These are phyloP conservation scores for Drosophila ananassae DNA, from an alignment of 1,140 invertebrate species.

Conservation along the genomic window DNA sequence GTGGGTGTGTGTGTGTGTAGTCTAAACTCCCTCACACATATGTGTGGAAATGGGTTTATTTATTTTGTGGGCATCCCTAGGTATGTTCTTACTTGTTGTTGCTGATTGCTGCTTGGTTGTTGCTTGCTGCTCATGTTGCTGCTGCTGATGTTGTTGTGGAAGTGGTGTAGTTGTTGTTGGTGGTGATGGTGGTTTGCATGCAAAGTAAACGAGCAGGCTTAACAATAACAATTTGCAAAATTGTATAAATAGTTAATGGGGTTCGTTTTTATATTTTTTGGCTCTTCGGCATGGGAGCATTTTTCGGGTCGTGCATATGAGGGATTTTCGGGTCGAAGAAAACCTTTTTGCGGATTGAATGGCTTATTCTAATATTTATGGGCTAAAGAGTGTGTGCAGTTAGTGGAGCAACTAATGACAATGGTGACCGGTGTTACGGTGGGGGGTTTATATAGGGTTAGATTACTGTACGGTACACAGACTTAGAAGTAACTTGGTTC, in stretches of 20 bases:
- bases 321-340: slow-evolving; percentile 7
- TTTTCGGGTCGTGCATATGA: slow-evolving; percentile 28
- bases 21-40: slow-evolving; percentile 5
- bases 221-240: slow-evolving; percentile 80
- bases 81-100: slow-evolving; percentile 43
- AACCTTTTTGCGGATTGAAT: slow-evolving; percentile 50
- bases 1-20: not conserved
- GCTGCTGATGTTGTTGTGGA: slow-evolving; percentile 32
- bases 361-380: slow-evolving; percentile 50
- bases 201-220: slow-evolving; percentile 78
- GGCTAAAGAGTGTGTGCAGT: slow-evolving; percentile 39
- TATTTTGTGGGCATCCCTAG: slow-evolving; percentile 24
- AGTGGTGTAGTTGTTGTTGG: slow-evolving; percentile 39
- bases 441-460: slow-evolving; percentile 10
- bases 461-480: slow-evolving; percentile 25
- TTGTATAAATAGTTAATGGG: slow-evolving; percentile 79
- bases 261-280: slow-evolving; percentile 28
- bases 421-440: not conserved
- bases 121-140: slow-evolving; percentile 55
- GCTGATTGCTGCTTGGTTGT: slow-evolving; percentile 45
- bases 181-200: slow-evolving; percentile 60
- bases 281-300: not conserved
- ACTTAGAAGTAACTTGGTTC: slow-evolving; percentile 37
- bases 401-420: slow-evolving; percentile 39
- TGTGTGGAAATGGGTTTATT: slow-evolving; percentile 4